phyloP scores from a whole-genome alignment of 2,113 vertebrate species.

The Nannobrachium achirus region DNA sequence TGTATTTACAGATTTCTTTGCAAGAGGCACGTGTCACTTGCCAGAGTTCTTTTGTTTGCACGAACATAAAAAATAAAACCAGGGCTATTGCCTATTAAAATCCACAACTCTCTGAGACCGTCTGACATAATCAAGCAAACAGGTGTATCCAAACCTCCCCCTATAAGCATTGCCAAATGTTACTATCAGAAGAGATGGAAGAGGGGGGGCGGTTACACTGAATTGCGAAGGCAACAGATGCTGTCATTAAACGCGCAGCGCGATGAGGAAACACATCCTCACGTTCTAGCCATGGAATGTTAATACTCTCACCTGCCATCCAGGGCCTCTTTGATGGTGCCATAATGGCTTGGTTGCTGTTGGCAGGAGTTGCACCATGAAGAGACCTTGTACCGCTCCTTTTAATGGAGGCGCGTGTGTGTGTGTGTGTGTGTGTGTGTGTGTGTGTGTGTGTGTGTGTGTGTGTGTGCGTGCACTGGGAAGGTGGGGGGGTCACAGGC shows the following conservation, averaged over 20 bases:
- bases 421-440: slow-evolving; percentile 3
- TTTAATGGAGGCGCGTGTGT: slow-evolving; percentile 29
- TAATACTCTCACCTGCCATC: slow-evolving; percentile 70
- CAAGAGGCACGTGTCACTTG: background rate
- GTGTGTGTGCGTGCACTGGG: background rate
- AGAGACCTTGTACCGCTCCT: slow-evolving; percentile 30
- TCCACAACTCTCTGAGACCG: slow-evolving; percentile 14
- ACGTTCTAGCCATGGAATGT: slow-evolving; percentile 63
- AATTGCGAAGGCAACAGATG: slow-evolving; percentile 57
- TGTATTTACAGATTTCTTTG: background rate
- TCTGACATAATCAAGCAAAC: slow-evolving; percentile 48
- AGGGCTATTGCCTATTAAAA: slow-evolving; percentile 22
- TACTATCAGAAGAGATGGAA: slow-evolving; percentile 35
- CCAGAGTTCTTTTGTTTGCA: background rate
- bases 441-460: background rate
- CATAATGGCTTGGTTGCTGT: slow-evolving; percentile 53
- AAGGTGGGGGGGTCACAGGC: slow-evolving; percentile 13
- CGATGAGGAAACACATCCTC: slow-evolving; percentile 65
- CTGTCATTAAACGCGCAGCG: slow-evolving; percentile 50
- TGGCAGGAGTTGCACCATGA: slow-evolving; percentile 56
- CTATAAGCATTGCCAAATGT: slow-evolving; percentile 58
- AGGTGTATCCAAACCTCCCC: slow-evolving; percentile 23
- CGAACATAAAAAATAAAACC: slow-evolving; percentile 1
- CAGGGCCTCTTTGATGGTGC: slow-evolving; percentile 62
- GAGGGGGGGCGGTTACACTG: slow-evolving; percentile 14